A percentile compares a stretch with the other conserved stretches of the same genome.
Evolutionary conservation across 2,113 vertebrate species (phyloP).

Genomic region (Leiothrix lutea): DNA sequence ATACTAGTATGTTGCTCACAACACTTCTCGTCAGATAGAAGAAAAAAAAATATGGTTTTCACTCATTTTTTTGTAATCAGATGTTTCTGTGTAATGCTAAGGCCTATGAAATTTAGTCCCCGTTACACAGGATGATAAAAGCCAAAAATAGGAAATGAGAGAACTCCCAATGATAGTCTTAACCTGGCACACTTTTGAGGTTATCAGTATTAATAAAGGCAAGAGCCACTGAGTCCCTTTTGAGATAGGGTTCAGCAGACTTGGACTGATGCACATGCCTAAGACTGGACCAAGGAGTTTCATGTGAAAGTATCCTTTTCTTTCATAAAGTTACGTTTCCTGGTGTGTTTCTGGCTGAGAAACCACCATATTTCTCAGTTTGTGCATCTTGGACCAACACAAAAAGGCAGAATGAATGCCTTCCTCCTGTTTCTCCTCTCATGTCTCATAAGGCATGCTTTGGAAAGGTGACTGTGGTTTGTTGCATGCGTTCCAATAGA

Average conservation of each 20-base stretch:
- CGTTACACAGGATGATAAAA: neutral
- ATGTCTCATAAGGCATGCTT: constrained; percentile 78
- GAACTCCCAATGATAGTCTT: neutral
- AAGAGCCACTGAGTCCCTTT: neutral
- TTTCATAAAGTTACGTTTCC: constrained; percentile 74
- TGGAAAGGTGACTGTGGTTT: constrained; percentile 75
- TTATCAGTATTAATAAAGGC: neutral
- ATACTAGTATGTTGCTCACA: accelerated
- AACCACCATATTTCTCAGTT: constrained; percentile 74
- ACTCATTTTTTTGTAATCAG: neutral
- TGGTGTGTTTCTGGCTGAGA: constrained; percentile 74
- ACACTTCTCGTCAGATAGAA: neutral
- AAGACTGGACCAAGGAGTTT: neutral
- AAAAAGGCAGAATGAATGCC: constrained; percentile 66
- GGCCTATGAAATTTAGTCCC: neutral
- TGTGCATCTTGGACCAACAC: constrained; percentile 74
- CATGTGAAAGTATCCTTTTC: neutral
- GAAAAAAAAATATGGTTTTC: accelerated
- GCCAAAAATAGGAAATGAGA: neutral
- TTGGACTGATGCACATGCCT: accelerated
- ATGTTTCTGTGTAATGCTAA: neutral
- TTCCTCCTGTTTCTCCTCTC: constrained; percentile 76
- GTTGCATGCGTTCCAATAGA: neutral
- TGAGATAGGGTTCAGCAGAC: neutral
- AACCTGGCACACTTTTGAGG: neutral